Evolutionary conservation across 2,888 invertebrate genomes (phyloP).

Genomic region (Brachylomia viminalis): DNA sequence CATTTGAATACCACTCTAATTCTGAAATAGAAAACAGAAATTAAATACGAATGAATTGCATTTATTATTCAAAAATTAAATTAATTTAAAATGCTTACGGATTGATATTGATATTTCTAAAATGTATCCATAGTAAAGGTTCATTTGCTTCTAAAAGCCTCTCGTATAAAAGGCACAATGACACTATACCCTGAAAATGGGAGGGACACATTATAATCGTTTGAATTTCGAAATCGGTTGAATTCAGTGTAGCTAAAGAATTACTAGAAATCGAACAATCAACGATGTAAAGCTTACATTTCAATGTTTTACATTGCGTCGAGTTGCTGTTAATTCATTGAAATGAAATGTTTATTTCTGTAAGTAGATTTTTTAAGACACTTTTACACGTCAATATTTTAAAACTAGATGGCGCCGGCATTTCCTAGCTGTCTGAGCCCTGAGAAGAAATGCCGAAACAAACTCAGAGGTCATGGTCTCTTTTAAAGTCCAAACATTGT

Average conservation of each 20-base stretch:
- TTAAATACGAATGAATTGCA: background rate
- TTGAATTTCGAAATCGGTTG: background rate
- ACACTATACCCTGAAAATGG: conserved; percentile 93
- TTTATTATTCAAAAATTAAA: background rate
- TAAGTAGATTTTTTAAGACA: too few relatives aligned
- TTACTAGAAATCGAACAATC: background rate
- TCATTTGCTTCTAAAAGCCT: conserved; percentile 97
- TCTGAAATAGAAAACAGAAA: conserved; percentile 86
- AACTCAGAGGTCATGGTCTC: too few relatives aligned
- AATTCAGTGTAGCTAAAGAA: too few relatives aligned
- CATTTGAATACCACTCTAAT: conserved; percentile 98
- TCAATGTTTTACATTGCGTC: too few relatives aligned
- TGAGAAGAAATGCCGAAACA: too few relatives aligned
- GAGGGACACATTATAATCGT: background rate
- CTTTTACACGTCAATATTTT: too few relatives aligned
- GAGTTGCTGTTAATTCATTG: too few relatives aligned
- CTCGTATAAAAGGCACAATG: conserved; percentile 97
- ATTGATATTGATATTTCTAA: conserved; percentile 96
- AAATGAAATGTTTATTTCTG: too few relatives aligned
- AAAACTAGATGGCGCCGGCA: too few relatives aligned
- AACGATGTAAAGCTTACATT: too few relatives aligned
- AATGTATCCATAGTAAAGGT: conserved; percentile 97
- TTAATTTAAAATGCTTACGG: conserved; percentile 92
- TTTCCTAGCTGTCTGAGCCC: too few relatives aligned
- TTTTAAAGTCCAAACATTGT: too few relatives aligned